Evolutionary conservation across 2,797 vertebrate genomes (phyloP).

Genomic region (Gastrophryne carolinensis): DNA sequence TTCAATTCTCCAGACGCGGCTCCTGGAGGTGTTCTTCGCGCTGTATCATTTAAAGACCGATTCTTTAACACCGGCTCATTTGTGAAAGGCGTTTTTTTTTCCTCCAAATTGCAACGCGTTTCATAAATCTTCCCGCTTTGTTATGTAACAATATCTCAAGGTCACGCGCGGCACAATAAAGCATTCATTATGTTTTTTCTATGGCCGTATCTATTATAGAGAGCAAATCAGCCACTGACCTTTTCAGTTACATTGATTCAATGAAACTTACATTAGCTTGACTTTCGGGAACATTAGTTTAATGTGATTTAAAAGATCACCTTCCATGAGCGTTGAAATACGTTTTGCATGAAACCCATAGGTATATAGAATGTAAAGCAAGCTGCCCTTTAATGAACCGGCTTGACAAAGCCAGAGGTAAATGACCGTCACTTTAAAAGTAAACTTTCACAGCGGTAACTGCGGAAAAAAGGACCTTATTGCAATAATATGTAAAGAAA

Average conservation of each 20-base stretch:
- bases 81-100: constrained; percentile 44
- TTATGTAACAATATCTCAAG: constrained; percentile 62
- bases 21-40: not conserved
- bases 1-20: not conserved
- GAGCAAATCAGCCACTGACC: constrained; percentile 74
- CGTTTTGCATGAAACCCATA: constrained; percentile 89
- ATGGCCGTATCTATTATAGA: constrained; percentile 69
- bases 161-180: constrained; percentile 64
- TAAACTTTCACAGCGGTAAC: not conserved
- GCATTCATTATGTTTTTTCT: constrained; percentile 69
- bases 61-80: constrained; percentile 8
- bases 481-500: too few relatives aligned
- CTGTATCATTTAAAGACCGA: not conserved
- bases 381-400: constrained; percentile 90
- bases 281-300: constrained; percentile 88
- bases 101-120: constrained; percentile 56
- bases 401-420: constrained; percentile 35
- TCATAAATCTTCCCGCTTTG: constrained; percentile 58
- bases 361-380: constrained; percentile 92
- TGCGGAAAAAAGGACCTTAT: too few relatives aligned
- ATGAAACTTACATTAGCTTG: constrained; percentile 81
- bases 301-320: constrained; percentile 88
- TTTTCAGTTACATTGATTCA: constrained; percentile 74
- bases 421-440: not conserved
- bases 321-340: constrained; percentile 83